These are phyloP conservation scores for Amphiprion percula DNA, from an alignment of 2,113 vertebrate genomes.

Conservation along the genomic window DNA sequence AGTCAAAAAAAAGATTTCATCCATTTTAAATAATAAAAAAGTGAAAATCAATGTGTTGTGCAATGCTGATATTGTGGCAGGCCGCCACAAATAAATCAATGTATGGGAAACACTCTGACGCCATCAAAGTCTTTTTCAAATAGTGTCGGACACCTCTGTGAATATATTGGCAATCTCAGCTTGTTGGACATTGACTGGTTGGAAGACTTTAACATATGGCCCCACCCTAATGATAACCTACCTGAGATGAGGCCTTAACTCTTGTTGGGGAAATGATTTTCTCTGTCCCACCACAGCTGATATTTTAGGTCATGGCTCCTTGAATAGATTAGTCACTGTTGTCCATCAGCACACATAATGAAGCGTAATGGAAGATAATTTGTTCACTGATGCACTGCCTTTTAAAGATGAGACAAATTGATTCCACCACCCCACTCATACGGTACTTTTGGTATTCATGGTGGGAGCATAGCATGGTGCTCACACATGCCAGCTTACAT, in stretches of 20 bases:
- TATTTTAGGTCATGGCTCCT: slow-evolving; percentile 32
- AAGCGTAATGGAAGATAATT: slow-evolving; percentile 72
- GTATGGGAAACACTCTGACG: no score
- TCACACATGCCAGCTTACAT: slow-evolving; percentile 18
- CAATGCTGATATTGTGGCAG: no score
- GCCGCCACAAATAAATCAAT: no score
- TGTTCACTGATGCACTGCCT: slow-evolving; percentile 70
- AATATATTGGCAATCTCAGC: no score
- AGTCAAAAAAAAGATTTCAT: no score
- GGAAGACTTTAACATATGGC: no score
- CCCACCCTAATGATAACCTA: no score
- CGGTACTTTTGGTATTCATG: slow-evolving; percentile 46
- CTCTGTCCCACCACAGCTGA: not conserved
- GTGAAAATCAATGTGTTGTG: no score
- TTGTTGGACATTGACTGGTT: no score
- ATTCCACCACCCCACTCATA: slow-evolving; percentile 52
- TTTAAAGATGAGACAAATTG: slow-evolving; percentile 72
- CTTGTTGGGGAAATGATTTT: not conserved
- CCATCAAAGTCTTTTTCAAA: no score
- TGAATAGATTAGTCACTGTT: slow-evolving; percentile 56
- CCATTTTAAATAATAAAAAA: no score
- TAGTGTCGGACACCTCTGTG: no score
- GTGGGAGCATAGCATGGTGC: slow-evolving; percentile 15
- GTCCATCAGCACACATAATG: slow-evolving; percentile 77
- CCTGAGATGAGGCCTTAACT: not conserved